Base-by-base conservation (phyloP, 2,113 vertebrate species). In the Callipepla squamata region DNA sequence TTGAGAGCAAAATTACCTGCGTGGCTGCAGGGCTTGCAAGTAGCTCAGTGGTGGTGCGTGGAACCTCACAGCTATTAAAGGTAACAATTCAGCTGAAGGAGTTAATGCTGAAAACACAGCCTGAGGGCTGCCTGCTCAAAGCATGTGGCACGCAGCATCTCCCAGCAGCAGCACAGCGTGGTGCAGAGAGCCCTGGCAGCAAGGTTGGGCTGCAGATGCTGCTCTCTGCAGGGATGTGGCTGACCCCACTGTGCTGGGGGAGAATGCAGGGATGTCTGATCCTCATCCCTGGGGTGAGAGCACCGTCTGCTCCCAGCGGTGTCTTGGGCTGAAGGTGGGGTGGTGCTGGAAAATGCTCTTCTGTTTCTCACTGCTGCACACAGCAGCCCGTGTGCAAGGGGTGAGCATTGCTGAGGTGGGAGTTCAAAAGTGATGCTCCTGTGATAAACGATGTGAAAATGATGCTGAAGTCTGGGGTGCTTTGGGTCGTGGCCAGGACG, bases 191-290 rank as follows among this genome's bases (percentile, higher is more conserved):
- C 42, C 2, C 1, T 57, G 67, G 66, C 77, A 61, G 51, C 30
- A 47, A 51, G 34, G 51, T 30, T 53, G 51, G 69, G 38, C 23
- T 26, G 34, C 50, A 32, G 40, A 53, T 9, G 48, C 53, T 2
- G 0, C 40, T 53, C 36, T 10, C n/a, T 44, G 6, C 12, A 17
- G 70, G 69, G 55, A 3, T 0, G 0, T n/a, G 4, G 61, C 70
- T 48, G 26, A 28, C 28, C 1, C 1, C 1, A 1, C 61, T 53
- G 23, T 61, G 1, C 0, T 0, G 44, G 32, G 53, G n/a, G 53
- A 0, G 0, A 89, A 80, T 73, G 72, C 72, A 38, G 28, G 45
- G 34, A 9, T 0, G 1, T 15, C 80, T 78, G 3, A 3, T 23
- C 26, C 4, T 3, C 58, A 36, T 44, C 68, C 1, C 0, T 19